Base-by-base conservation (phyloP, 1,140 invertebrate species). In the Drosophila ercepeae region DNA sequence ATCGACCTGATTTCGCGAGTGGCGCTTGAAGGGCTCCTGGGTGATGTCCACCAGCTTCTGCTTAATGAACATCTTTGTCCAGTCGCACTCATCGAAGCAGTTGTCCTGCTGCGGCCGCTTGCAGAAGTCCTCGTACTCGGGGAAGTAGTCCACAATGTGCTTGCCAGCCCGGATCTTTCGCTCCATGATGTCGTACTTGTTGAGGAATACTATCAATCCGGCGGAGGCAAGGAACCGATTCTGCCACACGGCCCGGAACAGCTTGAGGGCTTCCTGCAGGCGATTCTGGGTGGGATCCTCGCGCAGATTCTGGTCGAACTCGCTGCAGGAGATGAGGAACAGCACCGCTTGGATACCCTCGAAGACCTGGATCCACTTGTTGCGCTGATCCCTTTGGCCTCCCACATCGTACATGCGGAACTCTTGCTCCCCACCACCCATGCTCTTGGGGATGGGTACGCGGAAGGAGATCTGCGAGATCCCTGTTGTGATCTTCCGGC, bases 281-380 rank as follows among this genome's bases (percentile, higher is more conserved):
- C 95, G 91, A 91, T 97, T 97, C 77, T 94, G 94, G 1, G 75
- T 91, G 36, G 92, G 84, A 88, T 96, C 95, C 82, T 97, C 96
- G n/a, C 95, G 82, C 13, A 96, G 88, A 18, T 92, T 94, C 89
- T 95, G 94, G 89, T 97, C 96, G 89, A 95, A 97, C 88, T 95
- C 95, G 74, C 95, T 95, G 65, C 93, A 94, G 4, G 96, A 95
- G 1, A 96, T 95, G 41, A 97, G 78, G 90, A 96, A 97, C 77
- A 96, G 93, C 44, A 97, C 94, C 1, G 95, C 95, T 65, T 95
- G 93, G 57, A 97, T 96, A 14, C 95, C 95, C 90, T 96, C 96
- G 82, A 97, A 97, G 1, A 96, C 95, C 89, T 96, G 95, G 65
- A 96, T 96, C 96, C 96, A 97, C 90, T 96, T 96, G 75, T 95